phyloP scores from a whole-genome alignment of 2,797 vertebrate species.

The Lacerta viridis region DNA sequence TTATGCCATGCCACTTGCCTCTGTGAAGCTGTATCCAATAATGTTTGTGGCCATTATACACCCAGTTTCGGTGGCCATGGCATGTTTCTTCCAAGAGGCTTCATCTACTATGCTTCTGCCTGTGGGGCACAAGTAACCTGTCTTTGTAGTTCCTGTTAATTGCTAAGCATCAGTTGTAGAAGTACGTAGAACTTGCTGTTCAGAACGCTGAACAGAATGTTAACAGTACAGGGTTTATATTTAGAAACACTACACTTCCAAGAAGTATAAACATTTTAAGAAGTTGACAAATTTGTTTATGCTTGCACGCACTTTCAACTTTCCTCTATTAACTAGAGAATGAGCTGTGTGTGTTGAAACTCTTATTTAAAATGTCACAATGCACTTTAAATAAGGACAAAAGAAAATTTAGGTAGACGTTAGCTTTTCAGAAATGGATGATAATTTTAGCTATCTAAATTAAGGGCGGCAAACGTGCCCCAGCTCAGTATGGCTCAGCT shows the following conservation, averaged over 20 bases:
- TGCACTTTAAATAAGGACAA: neutral
- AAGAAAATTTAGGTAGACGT: neutral
- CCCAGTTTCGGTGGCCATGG: too few relatives aligned
- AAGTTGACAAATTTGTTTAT: constrained; percentile 26
- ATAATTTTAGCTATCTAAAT: neutral
- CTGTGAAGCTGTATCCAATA: too few relatives aligned
- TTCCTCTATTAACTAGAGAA: constrained; percentile 26
- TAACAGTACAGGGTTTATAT: constrained; percentile 26
- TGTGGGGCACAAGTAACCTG: neutral
- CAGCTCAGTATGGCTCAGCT: neutral
- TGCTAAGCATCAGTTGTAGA: neutral
- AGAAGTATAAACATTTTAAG: constrained; percentile 41
- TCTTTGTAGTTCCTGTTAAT: neutral
- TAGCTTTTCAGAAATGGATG: neutral
- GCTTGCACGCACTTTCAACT: constrained; percentile 29
- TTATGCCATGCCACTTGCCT: too few relatives aligned
- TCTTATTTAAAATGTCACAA: constrained; percentile 2
- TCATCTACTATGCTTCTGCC: too few relatives aligned
- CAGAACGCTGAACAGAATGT: constrained; percentile 28
- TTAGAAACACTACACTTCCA: constrained; percentile 29
- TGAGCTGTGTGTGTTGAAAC: constrained; percentile 20
- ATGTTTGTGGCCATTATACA: too few relatives aligned
- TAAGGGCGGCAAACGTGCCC: neutral
- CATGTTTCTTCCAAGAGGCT: too few relatives aligned
- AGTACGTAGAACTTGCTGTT: neutral